Base-by-base conservation (phyloP, 2,888 invertebrate species). In the Lumbricus terrestris region DNA sequence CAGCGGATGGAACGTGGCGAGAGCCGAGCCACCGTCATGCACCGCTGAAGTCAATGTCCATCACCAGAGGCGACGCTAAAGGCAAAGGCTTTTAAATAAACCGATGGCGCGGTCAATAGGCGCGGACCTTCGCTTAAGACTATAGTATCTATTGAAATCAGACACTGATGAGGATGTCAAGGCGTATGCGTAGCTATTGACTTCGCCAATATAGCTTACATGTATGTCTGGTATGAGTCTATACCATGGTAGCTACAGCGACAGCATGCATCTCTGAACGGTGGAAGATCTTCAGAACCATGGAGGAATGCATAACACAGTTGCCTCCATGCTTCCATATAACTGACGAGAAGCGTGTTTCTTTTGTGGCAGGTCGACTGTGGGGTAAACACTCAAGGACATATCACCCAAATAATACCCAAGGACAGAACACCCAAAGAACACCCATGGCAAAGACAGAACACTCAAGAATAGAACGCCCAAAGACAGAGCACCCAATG, bases 41-140 rank as follows among this genome's bases (percentile, higher is more conserved):
- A 8, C 8, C 69, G n/a, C 6, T 69, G 69, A 6, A 69, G 29
- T n/a, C 69, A 69, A 69, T 69, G 69, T 29, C n/a, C 69, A 69
- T n/a, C 69, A n/a, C n/a, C 8, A 1, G 23, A 0, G n/a, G 69
- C 69, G 11, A 6, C 11, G 23, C 4, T 20, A 4, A 29, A 16
- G 2, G 54, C 69, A 69, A 8, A 69, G n/a, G 69, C 69, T n/a
- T n/a, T 69, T 69, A 69, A 69, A n/a, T n/a, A 69, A 69, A 69
- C n/a, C 69, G 69, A 69, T n/a, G n/a, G n/a, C n/a, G n/a, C 69
- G 69, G 69, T 69, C 69, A 69, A 69, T n/a, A 69, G 69, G n/a
- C 29, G 69, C 69, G n/a, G 69, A 69, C 69, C 0, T n/a, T 0
- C 29, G 29, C 69, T 29, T 69, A n/a, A 69, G 16, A 5, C 29